phyloP scores from a whole-genome alignment of 2,888 invertebrate genomes.

The Sesia apiformis region DNA sequence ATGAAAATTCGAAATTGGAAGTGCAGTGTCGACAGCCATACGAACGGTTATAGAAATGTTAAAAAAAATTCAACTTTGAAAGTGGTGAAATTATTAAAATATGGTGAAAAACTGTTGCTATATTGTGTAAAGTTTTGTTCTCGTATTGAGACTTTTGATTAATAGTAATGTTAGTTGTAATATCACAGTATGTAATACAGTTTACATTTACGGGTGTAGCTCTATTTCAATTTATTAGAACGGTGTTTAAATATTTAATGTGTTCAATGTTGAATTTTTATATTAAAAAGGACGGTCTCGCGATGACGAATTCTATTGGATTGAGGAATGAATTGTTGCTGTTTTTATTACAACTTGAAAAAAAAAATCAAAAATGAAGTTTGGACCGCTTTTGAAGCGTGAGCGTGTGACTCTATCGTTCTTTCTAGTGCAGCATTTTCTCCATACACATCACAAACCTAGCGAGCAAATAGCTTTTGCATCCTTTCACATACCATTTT shows the following conservation, averaged over 20 bases:
- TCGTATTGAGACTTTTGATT: neutral
- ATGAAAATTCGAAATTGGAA: too few relatives aligned
- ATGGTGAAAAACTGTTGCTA: neutral
- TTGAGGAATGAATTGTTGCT: constrained; percentile 3
- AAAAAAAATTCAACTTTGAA: neutral
- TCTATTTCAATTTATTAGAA: constrained; percentile 58
- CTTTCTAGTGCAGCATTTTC: too few relatives aligned
- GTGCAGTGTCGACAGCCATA: too few relatives aligned
- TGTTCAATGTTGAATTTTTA: constrained; percentile 60
- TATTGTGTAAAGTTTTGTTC: neutral
- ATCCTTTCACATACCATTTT: too few relatives aligned
- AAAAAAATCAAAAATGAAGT: too few relatives aligned
- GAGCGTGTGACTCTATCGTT: too few relatives aligned
- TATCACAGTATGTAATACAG: constrained; percentile 44
- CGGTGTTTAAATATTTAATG: constrained; percentile 53
- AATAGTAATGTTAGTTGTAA: neutral
- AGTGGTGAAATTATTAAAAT: neutral
- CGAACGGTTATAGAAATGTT: neutral
- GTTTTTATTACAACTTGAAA: too few relatives aligned
- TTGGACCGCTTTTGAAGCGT: too few relatives aligned
- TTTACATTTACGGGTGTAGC: constrained; percentile 67
- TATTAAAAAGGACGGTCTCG: constrained; percentile 46
- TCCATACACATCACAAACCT: too few relatives aligned
- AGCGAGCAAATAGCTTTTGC: too few relatives aligned
- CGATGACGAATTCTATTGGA: constrained; percentile 31